phyloP scores from a whole-genome alignment of 2,113 vertebrate species.

The Phasianus colchicus region DNA sequence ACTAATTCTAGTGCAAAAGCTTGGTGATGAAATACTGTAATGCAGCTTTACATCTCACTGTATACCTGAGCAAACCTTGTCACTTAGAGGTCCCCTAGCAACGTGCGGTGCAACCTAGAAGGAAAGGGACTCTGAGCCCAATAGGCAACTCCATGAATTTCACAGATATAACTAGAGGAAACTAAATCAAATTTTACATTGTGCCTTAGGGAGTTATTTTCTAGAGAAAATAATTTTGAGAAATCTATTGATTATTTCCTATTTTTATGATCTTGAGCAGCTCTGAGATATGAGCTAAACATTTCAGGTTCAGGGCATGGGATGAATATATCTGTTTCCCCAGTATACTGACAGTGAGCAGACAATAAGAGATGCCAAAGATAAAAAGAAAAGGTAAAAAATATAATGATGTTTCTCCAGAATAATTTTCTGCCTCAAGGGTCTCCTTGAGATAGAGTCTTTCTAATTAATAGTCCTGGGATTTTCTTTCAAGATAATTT shows the following conservation, averaged over 20 bases:
- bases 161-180: not conserved
- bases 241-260: not conserved
- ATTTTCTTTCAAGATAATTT: not conserved
- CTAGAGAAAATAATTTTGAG: not conserved
- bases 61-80: not conserved
- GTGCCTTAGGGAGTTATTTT: not conserved
- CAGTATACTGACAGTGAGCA: not conserved
- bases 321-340: not conserved
- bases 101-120: not conserved
- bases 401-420: not conserved
- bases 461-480: not conserved
- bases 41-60: not conserved
- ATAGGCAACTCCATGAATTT: not conserved
- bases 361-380: not conserved
- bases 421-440: not conserved
- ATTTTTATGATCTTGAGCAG: not conserved
- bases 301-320: not conserved
- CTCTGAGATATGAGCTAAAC: not conserved
- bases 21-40: not conserved
- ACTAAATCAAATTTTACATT: not conserved
- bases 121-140: not conserved
- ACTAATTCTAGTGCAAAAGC: fast-evolving
- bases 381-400: slow-evolving; percentile 38
- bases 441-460: not conserved
- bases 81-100: not conserved